Conservation (phyloP, 2,888 invertebrate species). For the Leptinotarsa peninsularis region DNA sequence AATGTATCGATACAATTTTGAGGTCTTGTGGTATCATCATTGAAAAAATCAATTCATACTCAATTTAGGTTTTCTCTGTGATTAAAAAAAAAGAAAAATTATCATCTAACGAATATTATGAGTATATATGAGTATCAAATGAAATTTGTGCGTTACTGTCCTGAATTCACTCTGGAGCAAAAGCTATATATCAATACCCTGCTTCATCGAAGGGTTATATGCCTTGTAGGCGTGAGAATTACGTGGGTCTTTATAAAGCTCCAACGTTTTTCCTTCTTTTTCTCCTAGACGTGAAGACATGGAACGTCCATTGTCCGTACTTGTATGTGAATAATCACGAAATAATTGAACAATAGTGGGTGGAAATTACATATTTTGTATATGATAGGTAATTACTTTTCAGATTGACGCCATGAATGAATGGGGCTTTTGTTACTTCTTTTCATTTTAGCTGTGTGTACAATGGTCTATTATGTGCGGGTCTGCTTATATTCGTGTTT, state of each 20-base stretch:
- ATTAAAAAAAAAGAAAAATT: too few species aligned
- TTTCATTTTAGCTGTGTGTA: constrained; percentile 15
- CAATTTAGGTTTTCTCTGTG: too few species aligned
- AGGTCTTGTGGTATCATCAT: too few species aligned
- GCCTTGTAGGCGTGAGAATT: constrained; percentile 32
- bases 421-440: constrained; percentile 23
- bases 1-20: too few species aligned
- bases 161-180: neutral
- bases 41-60: too few species aligned
- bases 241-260: constrained; percentile 25
- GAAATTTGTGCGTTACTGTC: neutral
- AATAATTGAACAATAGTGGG: constrained; percentile 44
- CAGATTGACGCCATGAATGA: constrained; percentile 10
- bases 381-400: constrained; percentile 19
- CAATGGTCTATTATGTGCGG: constrained; percentile 20
- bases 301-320: constrained; percentile 36
- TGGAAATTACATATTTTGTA: constrained; percentile 35
- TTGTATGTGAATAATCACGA: constrained; percentile 39
- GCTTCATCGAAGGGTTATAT: constrained; percentile 16
- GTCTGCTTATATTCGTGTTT: neutral
- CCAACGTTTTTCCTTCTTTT: constrained; percentile 9
- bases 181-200: constrained; percentile 16
- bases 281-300: constrained; percentile 19
- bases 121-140: neutral
- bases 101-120: too few species aligned